Base-by-base conservation (phyloP, 2,113 vertebrate genomes). In the Alethe castanea region DNA sequence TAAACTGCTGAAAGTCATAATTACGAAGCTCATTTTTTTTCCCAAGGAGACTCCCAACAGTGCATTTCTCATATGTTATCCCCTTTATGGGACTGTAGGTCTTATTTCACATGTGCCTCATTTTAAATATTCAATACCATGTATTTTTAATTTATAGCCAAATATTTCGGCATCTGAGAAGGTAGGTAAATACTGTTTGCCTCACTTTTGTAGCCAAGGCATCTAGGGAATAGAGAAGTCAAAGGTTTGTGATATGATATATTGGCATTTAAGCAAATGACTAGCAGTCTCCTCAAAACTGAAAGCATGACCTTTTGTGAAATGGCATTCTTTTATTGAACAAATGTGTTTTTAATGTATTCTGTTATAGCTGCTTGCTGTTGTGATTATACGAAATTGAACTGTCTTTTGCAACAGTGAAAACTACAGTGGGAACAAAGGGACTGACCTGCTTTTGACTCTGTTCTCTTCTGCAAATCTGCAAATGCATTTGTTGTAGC, bases 271-370 rank as follows among this genome's bases (percentile, higher is more conserved):
- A 86, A 62, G 57, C 70, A 92, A 87, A 84, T 93, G 87, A 92
- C 79, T 86, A 88, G 81, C 85, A 80, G 74, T 57, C 76, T 77
- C 17, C 88, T 90, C 79, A 86, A 87, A 94, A 90, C 91, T 80
- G 87, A 88, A 94, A 91, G 85, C 71, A 33, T 83, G 94, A 95
- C 93, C 95, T 96, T 96, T 95, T 61, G 59, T 66, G 79, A 95
- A 96, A 91, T 91, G 89, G 59, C 88, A 85, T 88, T 85, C 42
- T 90, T 90, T 86, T 93, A 90, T 94, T 91, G 91, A 95, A 81
- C 85, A 93, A 92, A 94, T 94, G 92, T 82, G 88, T 1, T 76
- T 94, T 92, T 90, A 91, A 90, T 94, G 70, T 66, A 81, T 92
- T 97, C 81, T 90, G 74, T 70, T 93, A 54, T 86, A 91, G 81